These are phyloP conservation scores for Lasioglossum leucozonium DNA, from an alignment of 2,888 invertebrate genomes.

Conservation along the genomic window DNA sequence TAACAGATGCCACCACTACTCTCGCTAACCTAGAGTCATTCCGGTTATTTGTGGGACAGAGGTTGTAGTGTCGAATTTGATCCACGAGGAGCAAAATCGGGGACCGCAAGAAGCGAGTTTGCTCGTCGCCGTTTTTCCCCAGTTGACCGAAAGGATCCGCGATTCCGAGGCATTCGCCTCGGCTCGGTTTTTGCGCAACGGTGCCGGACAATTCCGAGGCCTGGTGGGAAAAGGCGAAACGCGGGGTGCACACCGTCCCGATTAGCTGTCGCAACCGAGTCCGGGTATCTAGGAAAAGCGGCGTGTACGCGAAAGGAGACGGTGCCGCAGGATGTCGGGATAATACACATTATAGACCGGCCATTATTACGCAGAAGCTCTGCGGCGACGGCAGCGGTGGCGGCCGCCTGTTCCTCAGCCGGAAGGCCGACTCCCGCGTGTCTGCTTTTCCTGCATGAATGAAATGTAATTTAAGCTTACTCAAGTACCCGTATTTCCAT, in stretches of 20 bases:
- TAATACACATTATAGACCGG: constrained; percentile 77
- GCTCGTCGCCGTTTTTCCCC: background rate
- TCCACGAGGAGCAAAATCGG: background rate
- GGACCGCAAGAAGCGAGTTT: background rate
- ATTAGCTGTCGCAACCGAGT: constrained; percentile 62
- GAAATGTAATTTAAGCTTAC: constrained; percentile 80
- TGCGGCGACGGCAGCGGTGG: background rate
- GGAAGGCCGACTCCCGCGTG: constrained; percentile 74
- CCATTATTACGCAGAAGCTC: constrained; percentile 68
- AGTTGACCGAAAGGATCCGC: background rate
- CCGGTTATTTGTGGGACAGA: too few species aligned
- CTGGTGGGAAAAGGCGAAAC: constrained; percentile 44
- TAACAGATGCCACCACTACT: too few species aligned
- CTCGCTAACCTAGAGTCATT: too few species aligned
- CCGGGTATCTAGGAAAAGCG: constrained; percentile 62
- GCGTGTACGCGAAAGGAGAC: constrained; percentile 67
- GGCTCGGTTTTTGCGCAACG: constrained; percentile 37
- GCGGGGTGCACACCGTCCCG: constrained; percentile 46
- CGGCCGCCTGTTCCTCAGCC: constrained; percentile 59
- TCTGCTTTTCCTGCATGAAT: constrained; percentile 81
- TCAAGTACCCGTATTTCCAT: constrained; percentile 79
- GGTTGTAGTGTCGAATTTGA: too few species aligned
- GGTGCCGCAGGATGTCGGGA: constrained; percentile 76
- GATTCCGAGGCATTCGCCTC: constrained; percentile 15
- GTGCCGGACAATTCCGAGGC: background rate